A percentile compares a stretch with the other conserved stretches of the same genome.
Conservation (phyloP, 2,113 vertebrate species). For the Sphaerodactylus townsendi region DNA sequence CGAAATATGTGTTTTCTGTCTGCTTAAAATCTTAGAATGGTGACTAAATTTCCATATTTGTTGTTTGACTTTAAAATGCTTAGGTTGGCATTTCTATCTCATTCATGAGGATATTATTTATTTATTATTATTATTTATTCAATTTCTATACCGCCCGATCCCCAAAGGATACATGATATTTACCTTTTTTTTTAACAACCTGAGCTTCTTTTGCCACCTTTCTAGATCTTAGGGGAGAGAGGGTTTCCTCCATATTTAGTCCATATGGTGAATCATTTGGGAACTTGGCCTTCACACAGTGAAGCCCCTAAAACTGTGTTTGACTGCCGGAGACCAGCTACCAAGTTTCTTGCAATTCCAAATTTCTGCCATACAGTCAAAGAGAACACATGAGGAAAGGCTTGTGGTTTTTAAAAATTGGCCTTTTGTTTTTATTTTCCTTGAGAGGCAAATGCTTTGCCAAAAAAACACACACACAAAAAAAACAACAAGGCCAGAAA, state of each 20-base stretch:
- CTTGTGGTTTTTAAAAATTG: conserved; percentile 58
- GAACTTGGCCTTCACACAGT: conserved; percentile 47
- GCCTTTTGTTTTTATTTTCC: neutral
- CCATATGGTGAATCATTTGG: conserved; percentile 62
- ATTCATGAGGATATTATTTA: neutral
- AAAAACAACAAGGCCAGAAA: conserved; percentile 40
- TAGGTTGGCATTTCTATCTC: neutral
- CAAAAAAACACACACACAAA: too few species aligned
- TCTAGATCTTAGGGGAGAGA: conserved; percentile 46
- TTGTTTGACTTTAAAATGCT: conserved; percentile 23
- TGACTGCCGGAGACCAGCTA: conserved; percentile 60
- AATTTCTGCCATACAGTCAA: conserved; percentile 53
- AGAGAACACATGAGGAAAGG: conserved; percentile 55
- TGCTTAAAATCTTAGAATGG: neutral
- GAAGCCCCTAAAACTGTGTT: conserved; percentile 63
- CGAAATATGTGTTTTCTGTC: neutral
- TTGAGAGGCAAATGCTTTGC: neutral
- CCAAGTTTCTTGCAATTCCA: conserved; percentile 65
- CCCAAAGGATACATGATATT: conserved; percentile 53
- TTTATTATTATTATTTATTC: too few species aligned
- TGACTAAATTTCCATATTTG: neutral
- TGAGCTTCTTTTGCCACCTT: conserved; percentile 42
- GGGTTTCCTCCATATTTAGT: conserved; percentile 26
- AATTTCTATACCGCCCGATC: too few species aligned
- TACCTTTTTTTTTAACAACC: conserved; percentile 60